These are phyloP conservation scores for Drosophila eugracilis DNA, from an alignment of 1,140 invertebrate genomes.

Conservation along the genomic window DNA sequence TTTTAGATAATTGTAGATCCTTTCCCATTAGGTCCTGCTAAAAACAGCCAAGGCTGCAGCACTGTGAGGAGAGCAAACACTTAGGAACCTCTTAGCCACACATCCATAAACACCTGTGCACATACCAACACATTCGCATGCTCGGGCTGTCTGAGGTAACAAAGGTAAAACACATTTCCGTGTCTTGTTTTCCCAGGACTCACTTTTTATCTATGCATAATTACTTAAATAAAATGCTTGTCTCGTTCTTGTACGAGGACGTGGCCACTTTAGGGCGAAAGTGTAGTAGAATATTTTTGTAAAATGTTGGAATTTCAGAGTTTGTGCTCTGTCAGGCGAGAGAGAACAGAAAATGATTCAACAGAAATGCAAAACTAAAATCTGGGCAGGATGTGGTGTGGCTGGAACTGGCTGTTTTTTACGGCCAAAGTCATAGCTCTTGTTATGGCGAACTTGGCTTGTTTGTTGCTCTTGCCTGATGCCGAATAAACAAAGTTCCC, in stretches of 20 bases:
- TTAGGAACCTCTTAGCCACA: slow-evolving; percentile 36
- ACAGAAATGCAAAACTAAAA: slow-evolving; percentile 23
- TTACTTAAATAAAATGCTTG: slow-evolving; percentile 69
- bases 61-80: slow-evolving; percentile 29
- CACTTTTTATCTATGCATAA: slow-evolving; percentile 59
- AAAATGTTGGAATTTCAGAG: slow-evolving; percentile 9
- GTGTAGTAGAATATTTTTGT: slow-evolving; percentile 16
- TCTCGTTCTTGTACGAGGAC: slow-evolving; percentile 22
- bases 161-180: slow-evolving; percentile 32
- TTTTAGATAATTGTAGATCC: background rate
- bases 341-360: slow-evolving; percentile 29
- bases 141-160: slow-evolving; percentile 9
- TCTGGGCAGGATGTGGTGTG: slow-evolving; percentile 35
- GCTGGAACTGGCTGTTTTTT: slow-evolving; percentile 19
- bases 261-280: slow-evolving; percentile 17
- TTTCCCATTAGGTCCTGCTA: slow-evolving; percentile 1
- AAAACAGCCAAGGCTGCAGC: slow-evolving; percentile 8
- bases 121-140: slow-evolving; percentile 2
- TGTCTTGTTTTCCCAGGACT: slow-evolving; percentile 14
- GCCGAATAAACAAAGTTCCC: slow-evolving; percentile 60
- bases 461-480: slow-evolving; percentile 46
- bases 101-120: slow-evolving; percentile 7
- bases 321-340: slow-evolving; percentile 26
- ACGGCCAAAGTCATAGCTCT: slow-evolving; percentile 24
- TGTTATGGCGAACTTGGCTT: slow-evolving; percentile 64